A percentile compares a stretch with the other conserved stretches of the same genome.
phyloP scores from a whole-genome alignment of 2,888 invertebrate species.

The Eucriotettix oculatus region DNA sequence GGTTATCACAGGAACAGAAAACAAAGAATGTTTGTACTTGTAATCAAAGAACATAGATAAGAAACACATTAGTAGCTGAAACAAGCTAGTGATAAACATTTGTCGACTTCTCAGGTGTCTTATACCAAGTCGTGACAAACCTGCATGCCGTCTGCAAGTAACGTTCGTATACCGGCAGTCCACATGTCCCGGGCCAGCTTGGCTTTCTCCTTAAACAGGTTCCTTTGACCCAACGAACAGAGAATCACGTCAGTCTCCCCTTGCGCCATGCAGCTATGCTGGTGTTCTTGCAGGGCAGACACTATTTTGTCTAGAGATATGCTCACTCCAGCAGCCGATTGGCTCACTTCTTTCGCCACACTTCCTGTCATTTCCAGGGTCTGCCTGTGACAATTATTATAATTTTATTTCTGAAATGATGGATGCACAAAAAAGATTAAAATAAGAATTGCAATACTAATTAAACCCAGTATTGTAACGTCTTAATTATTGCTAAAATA shows the following conservation, averaged over 20 bases:
- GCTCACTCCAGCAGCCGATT: slow-evolving; percentile 65
- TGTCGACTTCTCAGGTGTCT: no score
- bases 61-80: no score
- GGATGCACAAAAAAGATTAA: no score
- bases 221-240: slow-evolving; percentile 42
- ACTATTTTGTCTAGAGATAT: slow-evolving; percentile 48
- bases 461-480: no score
- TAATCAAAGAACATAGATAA: no score
- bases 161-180: slow-evolving; percentile 48
- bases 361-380: slow-evolving; percentile 24
- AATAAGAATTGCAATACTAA: no score
- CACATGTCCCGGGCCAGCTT: slow-evolving; percentile 45
- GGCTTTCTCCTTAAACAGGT: slow-evolving; percentile 34
- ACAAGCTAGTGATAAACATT: no score
- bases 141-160: slow-evolving; percentile 37
- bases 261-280: slow-evolving; percentile 28
- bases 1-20: no score
- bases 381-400: slow-evolving; percentile 17
- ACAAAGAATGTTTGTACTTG: no score
- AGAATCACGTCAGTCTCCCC: slow-evolving; percentile 46
- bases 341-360: slow-evolving; percentile 23
- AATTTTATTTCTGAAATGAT: neutral
- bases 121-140: slow-evolving; percentile 13
- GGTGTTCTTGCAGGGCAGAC: slow-evolving; percentile 35
- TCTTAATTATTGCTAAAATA: no score